Conservation (phyloP, 2,797 vertebrate genomes). For the Florisuga fusca region DNA sequence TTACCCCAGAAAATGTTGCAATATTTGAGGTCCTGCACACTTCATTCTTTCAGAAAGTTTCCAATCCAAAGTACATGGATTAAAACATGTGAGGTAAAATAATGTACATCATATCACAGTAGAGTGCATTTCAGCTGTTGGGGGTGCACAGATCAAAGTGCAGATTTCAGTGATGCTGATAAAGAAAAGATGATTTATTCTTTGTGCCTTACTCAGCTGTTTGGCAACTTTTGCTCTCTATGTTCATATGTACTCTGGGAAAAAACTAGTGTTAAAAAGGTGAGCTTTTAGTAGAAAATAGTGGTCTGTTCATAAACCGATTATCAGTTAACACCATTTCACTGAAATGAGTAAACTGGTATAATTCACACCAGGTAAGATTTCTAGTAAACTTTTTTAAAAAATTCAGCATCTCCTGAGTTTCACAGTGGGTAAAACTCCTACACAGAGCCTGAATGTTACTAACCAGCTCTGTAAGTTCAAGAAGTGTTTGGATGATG, state of each 20-base stretch:
- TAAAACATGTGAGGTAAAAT: background rate
- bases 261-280: background rate
- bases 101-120: rapidly evolving
- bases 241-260: background rate
- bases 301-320: background rate
- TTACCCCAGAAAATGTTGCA: background rate
- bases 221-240: background rate
- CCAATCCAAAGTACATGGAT: background rate
- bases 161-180: background rate
- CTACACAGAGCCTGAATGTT: background rate
- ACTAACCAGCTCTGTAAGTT: background rate
- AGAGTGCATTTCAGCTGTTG: background rate
- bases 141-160: background rate
- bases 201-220: background rate
- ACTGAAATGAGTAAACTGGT: background rate
- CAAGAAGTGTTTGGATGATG: no score
- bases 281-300: background rate
- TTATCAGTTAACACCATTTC: background rate
- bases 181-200: background rate
- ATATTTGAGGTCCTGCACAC: background rate
- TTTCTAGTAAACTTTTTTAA: background rate
- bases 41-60: background rate
- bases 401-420: background rate
- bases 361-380: background rate
- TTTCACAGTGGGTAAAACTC: background rate